phyloP scores from a whole-genome alignment of 1,140 invertebrate genomes.

The Drepana arcuata region DNA sequence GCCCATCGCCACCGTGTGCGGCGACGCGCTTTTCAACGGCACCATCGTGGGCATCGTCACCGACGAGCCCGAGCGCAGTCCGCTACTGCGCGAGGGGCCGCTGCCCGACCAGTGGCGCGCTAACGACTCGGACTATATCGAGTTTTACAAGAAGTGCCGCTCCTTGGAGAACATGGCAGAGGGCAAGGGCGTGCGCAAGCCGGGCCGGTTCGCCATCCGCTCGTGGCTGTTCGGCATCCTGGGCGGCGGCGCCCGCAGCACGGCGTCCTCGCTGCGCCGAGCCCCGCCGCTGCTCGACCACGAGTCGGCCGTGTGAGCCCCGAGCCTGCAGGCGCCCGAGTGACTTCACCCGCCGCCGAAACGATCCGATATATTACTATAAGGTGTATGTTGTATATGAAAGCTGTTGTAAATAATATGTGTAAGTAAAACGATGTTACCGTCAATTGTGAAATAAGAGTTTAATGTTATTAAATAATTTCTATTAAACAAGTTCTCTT shows the following conservation, averaged over 20 bases:
- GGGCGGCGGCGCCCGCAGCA: constrained; percentile 75
- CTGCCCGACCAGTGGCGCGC: constrained; percentile 43
- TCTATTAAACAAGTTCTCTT: constrained; percentile 61
- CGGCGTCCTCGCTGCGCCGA: constrained; percentile 76
- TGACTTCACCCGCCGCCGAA: not conserved
- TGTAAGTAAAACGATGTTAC: constrained; percentile 71
- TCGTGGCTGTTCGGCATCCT: constrained; percentile 81
- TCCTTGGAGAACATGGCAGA: constrained; percentile 80
- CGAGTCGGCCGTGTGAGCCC: constrained; percentile 59
- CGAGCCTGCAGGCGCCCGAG: not conserved
- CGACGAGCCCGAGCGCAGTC: constrained; percentile 59
- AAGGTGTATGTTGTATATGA: constrained; percentile 46
- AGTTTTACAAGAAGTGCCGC: constrained; percentile 79
- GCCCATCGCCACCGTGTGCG: constrained; percentile 50
- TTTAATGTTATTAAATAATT: constrained; percentile 72
- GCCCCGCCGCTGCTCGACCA: constrained; percentile 60
- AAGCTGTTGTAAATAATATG: constrained; percentile 65
- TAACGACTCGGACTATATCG: constrained; percentile 64
- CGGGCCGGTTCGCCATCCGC: constrained; percentile 73
- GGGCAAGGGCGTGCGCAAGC: constrained; percentile 63
- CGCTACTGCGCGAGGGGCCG: constrained; percentile 51
- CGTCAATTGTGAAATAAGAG: constrained; percentile 70
- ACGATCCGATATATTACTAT: too few species aligned
- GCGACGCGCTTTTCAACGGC: constrained; percentile 57
- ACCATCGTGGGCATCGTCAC: constrained; percentile 65